Conservation (phyloP, 2,888 invertebrate genomes). For the Sinohyriopsis cumingii region DNA sequence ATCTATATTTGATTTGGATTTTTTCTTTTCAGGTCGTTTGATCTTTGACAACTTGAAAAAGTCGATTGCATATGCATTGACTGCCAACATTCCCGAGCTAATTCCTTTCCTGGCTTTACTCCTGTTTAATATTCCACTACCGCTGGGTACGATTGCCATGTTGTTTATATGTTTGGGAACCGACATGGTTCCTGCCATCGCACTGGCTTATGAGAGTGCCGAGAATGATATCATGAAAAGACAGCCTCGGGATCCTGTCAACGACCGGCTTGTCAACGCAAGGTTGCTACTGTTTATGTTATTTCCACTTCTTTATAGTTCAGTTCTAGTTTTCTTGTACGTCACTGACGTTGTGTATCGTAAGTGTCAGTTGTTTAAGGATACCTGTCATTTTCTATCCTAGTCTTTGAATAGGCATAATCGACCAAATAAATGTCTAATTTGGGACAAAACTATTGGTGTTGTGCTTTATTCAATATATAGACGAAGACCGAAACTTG, state of each 20-base stretch:
- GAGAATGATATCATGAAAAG: constrained; percentile 96
- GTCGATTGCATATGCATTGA: constrained; percentile 96
- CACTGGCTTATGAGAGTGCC: constrained; percentile 90
- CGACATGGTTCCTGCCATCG: constrained; percentile 96
- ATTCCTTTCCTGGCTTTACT: constrained; percentile 97
- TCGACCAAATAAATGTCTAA: no score
- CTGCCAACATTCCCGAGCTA: constrained; percentile 98
- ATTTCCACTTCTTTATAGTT: no score
- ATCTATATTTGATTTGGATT: no score
- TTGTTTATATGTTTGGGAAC: constrained; percentile 99
- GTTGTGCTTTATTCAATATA: no score
- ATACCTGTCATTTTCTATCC: no score
- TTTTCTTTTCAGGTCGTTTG: constrained; percentile 96
- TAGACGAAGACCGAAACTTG: no score
- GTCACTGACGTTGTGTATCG: no score
- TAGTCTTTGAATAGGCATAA: no score
- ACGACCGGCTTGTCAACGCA: constrained; percentile 94
- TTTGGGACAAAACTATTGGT: no score
- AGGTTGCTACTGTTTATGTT: no score
- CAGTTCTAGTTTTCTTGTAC: no score
- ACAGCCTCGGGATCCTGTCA: constrained; percentile 88
- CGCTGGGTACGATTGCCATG: constrained; percentile 96
- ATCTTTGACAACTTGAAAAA: constrained; percentile 98
- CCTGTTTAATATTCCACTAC: constrained; percentile 92
- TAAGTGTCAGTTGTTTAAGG: no score